Conservation (phyloP, 2,113 vertebrate genomes). For the Myrmecophaga tridactyla region DNA sequence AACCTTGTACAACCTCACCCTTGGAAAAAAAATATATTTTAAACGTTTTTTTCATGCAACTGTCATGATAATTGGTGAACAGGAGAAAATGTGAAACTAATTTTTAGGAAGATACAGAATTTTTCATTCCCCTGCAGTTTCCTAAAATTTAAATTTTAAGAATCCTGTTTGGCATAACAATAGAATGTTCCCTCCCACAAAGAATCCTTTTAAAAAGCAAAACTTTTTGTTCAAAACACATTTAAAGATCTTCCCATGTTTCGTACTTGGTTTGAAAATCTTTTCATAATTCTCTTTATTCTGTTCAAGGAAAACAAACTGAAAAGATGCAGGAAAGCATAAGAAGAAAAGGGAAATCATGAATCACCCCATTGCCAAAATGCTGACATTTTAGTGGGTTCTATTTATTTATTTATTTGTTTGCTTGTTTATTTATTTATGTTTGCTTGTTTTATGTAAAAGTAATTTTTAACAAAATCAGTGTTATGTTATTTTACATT, state of each 20-base stretch:
- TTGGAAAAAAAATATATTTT: background rate
- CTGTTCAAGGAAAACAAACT: background rate
- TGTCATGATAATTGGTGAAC: conserved; percentile 5
- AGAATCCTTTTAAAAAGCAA: background rate
- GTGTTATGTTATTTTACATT: background rate
- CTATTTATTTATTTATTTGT: background rate
- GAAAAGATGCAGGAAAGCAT: background rate
- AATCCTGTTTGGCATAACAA: background rate
- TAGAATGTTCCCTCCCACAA: background rate
- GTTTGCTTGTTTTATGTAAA: background rate
- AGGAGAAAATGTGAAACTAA: background rate
- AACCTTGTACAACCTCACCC: background rate
- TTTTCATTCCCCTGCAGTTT: background rate
- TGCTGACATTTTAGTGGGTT: background rate
- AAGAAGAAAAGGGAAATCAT: conserved; percentile 9
- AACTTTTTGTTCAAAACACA: background rate
- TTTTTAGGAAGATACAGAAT: background rate
- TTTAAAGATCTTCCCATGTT: background rate
- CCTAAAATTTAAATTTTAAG: conserved; percentile 26
- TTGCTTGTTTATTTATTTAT: too few species aligned
- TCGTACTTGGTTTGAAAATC: background rate
- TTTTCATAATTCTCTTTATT: conserved; percentile 17
- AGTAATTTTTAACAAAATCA: background rate
- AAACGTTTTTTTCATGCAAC: background rate
- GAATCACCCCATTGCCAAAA: background rate